Percentiles rank a stretch among this genome's conserved stretches.
These are phyloP conservation scores for Prosapia bicincta DNA, from an alignment of 2,888 invertebrate species.

Conservation along the genomic window DNA sequence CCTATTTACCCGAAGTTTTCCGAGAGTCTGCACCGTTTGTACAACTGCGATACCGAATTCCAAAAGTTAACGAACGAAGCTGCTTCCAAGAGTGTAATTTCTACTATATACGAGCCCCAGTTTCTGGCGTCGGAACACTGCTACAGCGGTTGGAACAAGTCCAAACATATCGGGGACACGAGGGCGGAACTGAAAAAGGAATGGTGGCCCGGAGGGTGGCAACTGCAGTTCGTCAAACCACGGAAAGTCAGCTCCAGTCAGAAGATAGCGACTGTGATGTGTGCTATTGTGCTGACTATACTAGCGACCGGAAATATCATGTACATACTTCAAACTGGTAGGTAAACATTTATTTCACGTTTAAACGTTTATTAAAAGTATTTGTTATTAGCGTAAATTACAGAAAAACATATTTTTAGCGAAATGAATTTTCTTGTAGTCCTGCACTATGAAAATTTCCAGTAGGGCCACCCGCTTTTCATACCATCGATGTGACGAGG, in stretches of 20 bases:
- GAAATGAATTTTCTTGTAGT: no score
- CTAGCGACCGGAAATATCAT: constrained; percentile 29
- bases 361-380: no score
- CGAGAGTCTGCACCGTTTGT: constrained; percentile 4
- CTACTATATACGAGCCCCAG: constrained; percentile 27
- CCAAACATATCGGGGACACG: not conserved
- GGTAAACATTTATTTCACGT: not conserved
- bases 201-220: constrained; percentile 25
- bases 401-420: no score
- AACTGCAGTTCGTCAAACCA: constrained; percentile 8
- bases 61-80: not conserved
- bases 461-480: no score
- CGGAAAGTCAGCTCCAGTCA: constrained; percentile 6
- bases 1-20: constrained; percentile 15
- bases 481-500: no score
- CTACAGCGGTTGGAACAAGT: constrained; percentile 5
- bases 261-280: constrained; percentile 27
- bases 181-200: constrained; percentile 20
- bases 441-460: no score
- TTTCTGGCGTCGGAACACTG: constrained; percentile 12
- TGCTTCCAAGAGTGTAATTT: constrained; percentile 8
- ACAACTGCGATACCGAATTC: constrained; percentile 3
- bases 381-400: not conserved
- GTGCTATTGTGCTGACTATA: constrained; percentile 29
- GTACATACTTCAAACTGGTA: constrained; percentile 30